Base-by-base conservation (phyloP, 2,888 invertebrate species). In the Reticulitermes lucifugus region DNA sequence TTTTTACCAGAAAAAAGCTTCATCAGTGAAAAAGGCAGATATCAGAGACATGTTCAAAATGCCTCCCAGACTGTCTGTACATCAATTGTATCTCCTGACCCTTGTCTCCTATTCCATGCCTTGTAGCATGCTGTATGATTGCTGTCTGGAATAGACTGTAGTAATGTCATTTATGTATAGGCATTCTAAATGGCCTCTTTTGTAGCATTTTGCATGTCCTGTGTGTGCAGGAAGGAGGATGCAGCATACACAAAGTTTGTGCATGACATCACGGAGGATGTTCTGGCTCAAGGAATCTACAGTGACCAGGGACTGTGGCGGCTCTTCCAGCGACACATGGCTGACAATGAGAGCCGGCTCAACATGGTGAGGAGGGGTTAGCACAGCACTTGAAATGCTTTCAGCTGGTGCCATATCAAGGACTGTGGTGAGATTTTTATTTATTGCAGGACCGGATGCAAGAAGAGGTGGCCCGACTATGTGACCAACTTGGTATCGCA, bases 221-320 rank as follows among this genome's bases (percentile, higher is more conserved):
- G 10, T 46, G 2, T 46, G 46, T 46, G 79, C 85, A 89, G 88
- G 79, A 88, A 88, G 51, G 87, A 88, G 65, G 90, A 91, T 84
- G 88, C 88, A 12, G 88, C 89, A 70, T 92, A 92, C 83, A 89
- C 90, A 0, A 90, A 90, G 85, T 92, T 92, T 86, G 88, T 91
- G 2, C 90, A 91, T 80, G 90, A 91, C 41, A 92, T 94, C 65
- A 93, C 93, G 0, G 92, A 92, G 88, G 93, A 93, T 87, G 93
- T 93, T 86, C 91, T 93, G 79, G 89, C 90, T 60, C 91, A 92
- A 88, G 92, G 92, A 84, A 89, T 92, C 43, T 93, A 92, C 87
- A 92, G 91, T 1, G 92, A 93, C 87, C 90, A 90, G 81, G 92
- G 93, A 87, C 90, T 94, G 85, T 90, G 91, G 87, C 89, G 89